A percentile compares a stretch with the other conserved stretches of the same genome.
Evolutionary conservation across 1,140 invertebrate species (phyloP).

Genomic region (Zaprionus ornatus): DNA sequence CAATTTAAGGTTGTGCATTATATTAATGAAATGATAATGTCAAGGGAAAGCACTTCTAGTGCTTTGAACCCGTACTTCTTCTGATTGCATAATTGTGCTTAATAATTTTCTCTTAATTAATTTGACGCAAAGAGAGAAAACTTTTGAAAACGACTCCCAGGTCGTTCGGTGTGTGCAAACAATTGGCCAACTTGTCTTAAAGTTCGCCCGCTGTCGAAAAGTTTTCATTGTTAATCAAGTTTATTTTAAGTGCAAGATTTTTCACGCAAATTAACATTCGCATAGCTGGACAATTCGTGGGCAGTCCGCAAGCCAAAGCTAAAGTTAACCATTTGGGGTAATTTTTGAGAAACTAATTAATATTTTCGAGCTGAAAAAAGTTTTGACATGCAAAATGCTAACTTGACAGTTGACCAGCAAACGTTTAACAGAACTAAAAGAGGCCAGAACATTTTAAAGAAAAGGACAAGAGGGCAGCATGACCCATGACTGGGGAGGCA

Average conservation of each 20-base stretch:
- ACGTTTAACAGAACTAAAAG: not conserved
- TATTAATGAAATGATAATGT: not conserved
- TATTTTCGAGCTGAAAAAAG: constrained; percentile 35
- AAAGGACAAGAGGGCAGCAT: not conserved
- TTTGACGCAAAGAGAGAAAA: constrained; percentile 53
- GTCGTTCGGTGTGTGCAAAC: constrained; percentile 43
- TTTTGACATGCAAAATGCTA: constrained; percentile 17
- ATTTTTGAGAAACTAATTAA: constrained; percentile 61
- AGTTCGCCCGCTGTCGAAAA: constrained; percentile 49
- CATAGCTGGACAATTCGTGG: constrained; percentile 40
- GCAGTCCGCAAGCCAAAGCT: not conserved
- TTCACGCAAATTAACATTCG: constrained; percentile 63
- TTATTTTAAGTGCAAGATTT: constrained; percentile 58
- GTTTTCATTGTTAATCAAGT: constrained; percentile 72
- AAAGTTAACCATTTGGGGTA: constrained; percentile 5
- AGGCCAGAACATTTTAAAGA: not conserved
- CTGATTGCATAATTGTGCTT: not conserved
- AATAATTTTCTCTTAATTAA: constrained; percentile 67
- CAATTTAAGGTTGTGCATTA: not conserved
- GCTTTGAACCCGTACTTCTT: not conserved
- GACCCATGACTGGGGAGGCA: not conserved
- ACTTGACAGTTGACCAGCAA: constrained; percentile 7
- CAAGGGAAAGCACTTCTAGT: not conserved
- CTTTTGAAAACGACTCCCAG: constrained; percentile 28
- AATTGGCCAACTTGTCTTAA: constrained; percentile 64